These are phyloP conservation scores for Penaeus vannamei DNA, from an alignment of 1,140 invertebrate genomes.

Conservation along the genomic window DNA sequence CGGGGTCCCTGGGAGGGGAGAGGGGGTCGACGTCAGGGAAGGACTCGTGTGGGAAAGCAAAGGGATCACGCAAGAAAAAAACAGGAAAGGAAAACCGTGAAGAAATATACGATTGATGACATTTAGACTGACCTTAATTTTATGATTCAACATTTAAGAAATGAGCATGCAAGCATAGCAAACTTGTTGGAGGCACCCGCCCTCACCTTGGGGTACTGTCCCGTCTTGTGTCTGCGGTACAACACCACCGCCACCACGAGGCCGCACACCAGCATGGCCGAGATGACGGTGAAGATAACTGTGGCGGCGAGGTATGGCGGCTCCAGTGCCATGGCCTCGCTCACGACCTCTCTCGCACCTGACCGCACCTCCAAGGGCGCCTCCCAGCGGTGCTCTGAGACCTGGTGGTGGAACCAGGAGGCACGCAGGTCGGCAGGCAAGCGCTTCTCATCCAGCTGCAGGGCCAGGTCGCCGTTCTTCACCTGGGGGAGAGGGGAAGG, in stretches of 20 bases:
- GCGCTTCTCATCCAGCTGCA: slow-evolving; percentile 66
- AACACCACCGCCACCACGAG: slow-evolving; percentile 80
- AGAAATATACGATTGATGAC: too few species aligned
- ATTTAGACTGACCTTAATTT: too few species aligned
- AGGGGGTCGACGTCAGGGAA: too few species aligned
- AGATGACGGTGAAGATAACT: slow-evolving; percentile 80
- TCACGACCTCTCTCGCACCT: slow-evolving; percentile 78
- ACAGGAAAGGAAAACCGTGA: too few species aligned
- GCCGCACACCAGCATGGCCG: slow-evolving; percentile 81
- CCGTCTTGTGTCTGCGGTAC: slow-evolving; percentile 73
- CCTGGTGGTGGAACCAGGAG: slow-evolving; percentile 77
- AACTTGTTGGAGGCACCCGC: not conserved
- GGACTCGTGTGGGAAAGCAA: too few species aligned
- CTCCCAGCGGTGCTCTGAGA: slow-evolving; percentile 69
- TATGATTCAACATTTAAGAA: too few species aligned
- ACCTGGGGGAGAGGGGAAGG: slow-evolving; percentile 31
- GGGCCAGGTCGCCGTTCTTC: slow-evolving; percentile 67
- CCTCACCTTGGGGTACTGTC: slow-evolving; percentile 66
- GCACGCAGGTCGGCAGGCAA: slow-evolving; percentile 78
- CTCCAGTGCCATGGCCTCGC: slow-evolving; percentile 76
- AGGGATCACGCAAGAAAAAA: too few species aligned
- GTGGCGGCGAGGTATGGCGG: slow-evolving; percentile 81
- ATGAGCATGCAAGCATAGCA: too few species aligned
- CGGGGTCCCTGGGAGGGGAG: slow-evolving; percentile 40
- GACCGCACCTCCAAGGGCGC: slow-evolving; percentile 9